phyloP scores from a whole-genome alignment of 2,797 vertebrate genomes.

The Malurus splendens region DNA sequence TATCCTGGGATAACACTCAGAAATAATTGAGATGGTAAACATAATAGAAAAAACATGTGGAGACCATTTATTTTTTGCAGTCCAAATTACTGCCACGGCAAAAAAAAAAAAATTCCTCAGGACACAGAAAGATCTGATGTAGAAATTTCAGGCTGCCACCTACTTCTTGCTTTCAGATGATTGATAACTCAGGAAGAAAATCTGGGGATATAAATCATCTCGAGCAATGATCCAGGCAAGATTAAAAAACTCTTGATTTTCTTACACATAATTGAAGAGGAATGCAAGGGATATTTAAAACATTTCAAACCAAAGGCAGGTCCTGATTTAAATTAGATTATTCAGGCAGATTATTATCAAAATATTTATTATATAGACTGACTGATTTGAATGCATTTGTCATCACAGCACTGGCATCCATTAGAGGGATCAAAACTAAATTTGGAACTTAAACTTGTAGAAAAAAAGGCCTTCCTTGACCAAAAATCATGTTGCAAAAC shows the following conservation, averaged over 20 bases:
- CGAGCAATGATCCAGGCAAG: constrained; percentile 36
- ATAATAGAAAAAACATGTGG: neutral
- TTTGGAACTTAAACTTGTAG: neutral
- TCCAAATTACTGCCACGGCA: neutral
- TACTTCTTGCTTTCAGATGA: constrained; percentile 22
- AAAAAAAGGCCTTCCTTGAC: neutral
- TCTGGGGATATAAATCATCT: constrained; percentile 41
- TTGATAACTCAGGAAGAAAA: constrained; percentile 41
- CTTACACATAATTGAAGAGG: constrained; percentile 21
- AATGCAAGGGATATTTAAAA: constrained; percentile 20
- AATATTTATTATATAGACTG: constrained; percentile 7
- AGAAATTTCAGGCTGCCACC: constrained; percentile 33
- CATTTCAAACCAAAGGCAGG: neutral
- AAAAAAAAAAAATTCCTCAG: neutral
- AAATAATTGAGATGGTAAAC: neutral
- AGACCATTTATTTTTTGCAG: neutral
- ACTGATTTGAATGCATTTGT: neutral
- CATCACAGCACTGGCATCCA: neutral
- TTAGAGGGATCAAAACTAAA: neutral
- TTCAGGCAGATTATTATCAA: neutral
- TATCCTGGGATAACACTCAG: neutral
- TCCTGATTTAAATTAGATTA: constrained; percentile 10
- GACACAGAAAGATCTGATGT: neutral
- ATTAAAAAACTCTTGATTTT: constrained; percentile 51
- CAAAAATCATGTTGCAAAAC: neutral